Conservation (phyloP, 2,888 invertebrate genomes). For the Byasa hedistus region DNA sequence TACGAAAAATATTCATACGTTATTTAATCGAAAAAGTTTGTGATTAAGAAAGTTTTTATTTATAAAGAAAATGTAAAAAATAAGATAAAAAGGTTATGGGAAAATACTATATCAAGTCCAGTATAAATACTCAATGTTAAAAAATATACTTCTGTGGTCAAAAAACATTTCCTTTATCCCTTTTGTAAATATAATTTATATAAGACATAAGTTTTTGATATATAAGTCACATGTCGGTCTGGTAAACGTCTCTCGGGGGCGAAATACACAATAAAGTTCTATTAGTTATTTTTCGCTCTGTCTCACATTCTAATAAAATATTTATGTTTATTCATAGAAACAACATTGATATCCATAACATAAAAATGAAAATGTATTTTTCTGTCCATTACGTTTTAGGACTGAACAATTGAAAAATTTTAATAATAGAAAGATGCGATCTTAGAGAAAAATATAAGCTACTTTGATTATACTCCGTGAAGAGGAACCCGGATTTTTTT, state of each 20-base stretch:
- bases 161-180: not conserved
- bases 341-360: not conserved
- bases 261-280: slow-evolving; percentile 1
- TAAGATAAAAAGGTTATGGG: not conserved
- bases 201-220: not conserved
- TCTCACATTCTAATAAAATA: slow-evolving; percentile 1
- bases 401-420: not conserved
- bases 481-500: no score
- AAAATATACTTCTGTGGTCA: not conserved
- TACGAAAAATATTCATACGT: no score
- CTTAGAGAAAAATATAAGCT: not conserved
- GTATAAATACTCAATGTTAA: not conserved
- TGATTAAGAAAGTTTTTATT: no score
- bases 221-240: slow-evolving; percentile 7
- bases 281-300: not conserved
- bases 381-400: not conserved
- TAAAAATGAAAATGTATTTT: not conserved
- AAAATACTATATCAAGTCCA: not conserved
- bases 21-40: no score
- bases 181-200: not conserved
- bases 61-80: no score
- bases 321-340: not conserved
- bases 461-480: no score
- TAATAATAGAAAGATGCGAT: not conserved
- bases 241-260: not conserved